These are phyloP conservation scores for Heteronetta atricapilla DNA, from an alignment of 2,113 vertebrate genomes.

Conservation along the genomic window DNA sequence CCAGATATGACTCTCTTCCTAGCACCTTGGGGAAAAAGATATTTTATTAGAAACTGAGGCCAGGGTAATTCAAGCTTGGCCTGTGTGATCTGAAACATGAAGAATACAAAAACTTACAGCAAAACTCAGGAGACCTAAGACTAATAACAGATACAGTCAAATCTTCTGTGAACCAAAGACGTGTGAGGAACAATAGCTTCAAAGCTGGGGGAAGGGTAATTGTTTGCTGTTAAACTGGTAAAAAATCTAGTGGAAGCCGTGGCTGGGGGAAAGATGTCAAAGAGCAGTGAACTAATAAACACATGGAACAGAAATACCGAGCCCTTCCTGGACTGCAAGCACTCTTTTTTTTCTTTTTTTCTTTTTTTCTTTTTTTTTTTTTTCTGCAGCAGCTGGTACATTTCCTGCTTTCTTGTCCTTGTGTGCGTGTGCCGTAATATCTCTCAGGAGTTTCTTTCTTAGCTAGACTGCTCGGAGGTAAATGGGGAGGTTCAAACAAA, in stretches of 20 bases:
- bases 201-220: background rate
- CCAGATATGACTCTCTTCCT: background rate
- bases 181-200: background rate
- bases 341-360: background rate
- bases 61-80: background rate
- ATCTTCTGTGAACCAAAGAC: background rate
- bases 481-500: constrained; percentile 32
- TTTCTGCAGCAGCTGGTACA: background rate
- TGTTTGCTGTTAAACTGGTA: background rate
- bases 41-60: constrained; percentile 15
- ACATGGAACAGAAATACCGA: constrained; percentile 13
- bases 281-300: constrained; percentile 34
- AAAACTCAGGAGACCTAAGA: constrained; percentile 26
- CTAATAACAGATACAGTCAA: constrained; percentile 7
- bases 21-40: background rate
- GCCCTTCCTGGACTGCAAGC: constrained; percentile 12
- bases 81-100: background rate
- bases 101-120: background rate
- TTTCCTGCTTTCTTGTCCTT: constrained; percentile 47
- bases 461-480: background rate
- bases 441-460: background rate
- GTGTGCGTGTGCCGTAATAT: background rate
- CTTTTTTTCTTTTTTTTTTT: background rate
- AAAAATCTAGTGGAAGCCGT: background rate
- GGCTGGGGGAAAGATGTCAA: constrained; percentile 25